phyloP scores from a whole-genome alignment of 2,888 invertebrate species.

The Sesia bembeciformis region DNA sequence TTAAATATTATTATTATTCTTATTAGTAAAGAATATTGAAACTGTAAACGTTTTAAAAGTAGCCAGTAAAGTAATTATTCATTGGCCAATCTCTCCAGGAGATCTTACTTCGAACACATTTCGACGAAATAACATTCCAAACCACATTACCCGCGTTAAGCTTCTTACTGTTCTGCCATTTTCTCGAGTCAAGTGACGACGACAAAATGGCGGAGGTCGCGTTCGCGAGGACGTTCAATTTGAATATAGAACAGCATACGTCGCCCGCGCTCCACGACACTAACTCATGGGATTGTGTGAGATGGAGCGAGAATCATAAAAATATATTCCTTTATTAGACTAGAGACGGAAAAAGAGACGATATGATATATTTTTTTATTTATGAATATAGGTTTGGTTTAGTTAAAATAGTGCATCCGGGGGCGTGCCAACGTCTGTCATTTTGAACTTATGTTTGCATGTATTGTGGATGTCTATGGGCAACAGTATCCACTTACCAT shows the following conservation, averaged over 20 bases:
- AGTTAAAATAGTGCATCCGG: too few relatives aligned
- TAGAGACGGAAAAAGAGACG: background rate
- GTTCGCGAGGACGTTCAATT: slow-evolving; percentile 58
- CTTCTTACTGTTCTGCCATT: slow-evolving; percentile 47
- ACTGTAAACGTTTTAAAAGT: too few relatives aligned
- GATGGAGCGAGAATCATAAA: slow-evolving; percentile 67
- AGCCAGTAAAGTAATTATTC: too few relatives aligned
- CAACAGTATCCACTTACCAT: too few relatives aligned
- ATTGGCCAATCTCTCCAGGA: background rate
- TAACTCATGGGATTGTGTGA: slow-evolving; percentile 71
- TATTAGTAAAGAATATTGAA: too few relatives aligned
- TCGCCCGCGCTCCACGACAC: slow-evolving; percentile 61
- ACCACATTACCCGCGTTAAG: slow-evolving; percentile 6
- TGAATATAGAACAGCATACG: slow-evolving; percentile 73
- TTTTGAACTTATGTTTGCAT: too few relatives aligned
- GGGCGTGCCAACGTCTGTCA: too few relatives aligned
- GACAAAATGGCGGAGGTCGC: slow-evolving; percentile 64
- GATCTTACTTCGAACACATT: background rate
- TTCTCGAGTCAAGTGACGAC: slow-evolving; percentile 43
- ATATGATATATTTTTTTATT: background rate
- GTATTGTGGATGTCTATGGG: too few relatives aligned
- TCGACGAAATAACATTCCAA: background rate
- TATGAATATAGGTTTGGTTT: background rate
- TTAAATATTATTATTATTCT: too few relatives aligned
- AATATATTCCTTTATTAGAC: slow-evolving; percentile 39